Conservation (phyloP, 1,140 invertebrate species). For the Callitettix versicolor region DNA sequence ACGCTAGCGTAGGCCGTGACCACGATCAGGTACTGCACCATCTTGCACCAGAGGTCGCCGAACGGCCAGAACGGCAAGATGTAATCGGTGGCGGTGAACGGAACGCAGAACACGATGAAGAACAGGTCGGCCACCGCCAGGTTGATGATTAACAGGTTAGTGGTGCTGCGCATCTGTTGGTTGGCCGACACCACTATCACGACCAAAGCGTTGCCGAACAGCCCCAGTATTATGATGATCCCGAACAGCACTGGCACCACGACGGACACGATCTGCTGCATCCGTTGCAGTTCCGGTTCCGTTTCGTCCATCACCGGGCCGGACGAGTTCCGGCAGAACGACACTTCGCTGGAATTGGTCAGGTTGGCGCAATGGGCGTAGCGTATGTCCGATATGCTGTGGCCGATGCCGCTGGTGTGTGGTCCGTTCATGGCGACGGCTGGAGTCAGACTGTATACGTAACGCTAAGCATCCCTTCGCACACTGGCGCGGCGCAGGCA, state of each 20-base stretch:
- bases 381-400: slow-evolving; percentile 6
- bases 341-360: slow-evolving; percentile 13
- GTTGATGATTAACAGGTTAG: slow-evolving; percentile 85
- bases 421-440: too few species aligned
- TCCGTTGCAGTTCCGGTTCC: slow-evolving; percentile 28
- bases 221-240: slow-evolving; percentile 73
- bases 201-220: slow-evolving; percentile 76
- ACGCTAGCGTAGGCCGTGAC: slow-evolving; percentile 89
- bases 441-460: too few species aligned
- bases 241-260: slow-evolving; percentile 82
- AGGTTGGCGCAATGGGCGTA: slow-evolving; percentile 18
- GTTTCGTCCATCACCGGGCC: slow-evolving; percentile 5
- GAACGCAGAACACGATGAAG: slow-evolving; percentile 92
- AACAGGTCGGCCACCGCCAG: slow-evolving; percentile 81
- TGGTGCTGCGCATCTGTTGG: slow-evolving; percentile 84
- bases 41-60: slow-evolving; percentile 81
- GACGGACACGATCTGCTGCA: slow-evolving; percentile 50
- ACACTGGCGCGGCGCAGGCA: too few species aligned
- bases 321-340: slow-evolving; percentile 13
- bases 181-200: slow-evolving; percentile 68
- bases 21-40: slow-evolving; percentile 71
- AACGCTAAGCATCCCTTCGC: too few species aligned
- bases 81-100: slow-evolving; percentile 84
- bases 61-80: slow-evolving; percentile 83
- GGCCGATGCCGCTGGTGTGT: neutral